Evolutionary conservation across 2,797 vertebrate species (phyloP), one percentile per base, ranked within the genome.

Genomic region (Geotrypetes seraphini): DNA sequence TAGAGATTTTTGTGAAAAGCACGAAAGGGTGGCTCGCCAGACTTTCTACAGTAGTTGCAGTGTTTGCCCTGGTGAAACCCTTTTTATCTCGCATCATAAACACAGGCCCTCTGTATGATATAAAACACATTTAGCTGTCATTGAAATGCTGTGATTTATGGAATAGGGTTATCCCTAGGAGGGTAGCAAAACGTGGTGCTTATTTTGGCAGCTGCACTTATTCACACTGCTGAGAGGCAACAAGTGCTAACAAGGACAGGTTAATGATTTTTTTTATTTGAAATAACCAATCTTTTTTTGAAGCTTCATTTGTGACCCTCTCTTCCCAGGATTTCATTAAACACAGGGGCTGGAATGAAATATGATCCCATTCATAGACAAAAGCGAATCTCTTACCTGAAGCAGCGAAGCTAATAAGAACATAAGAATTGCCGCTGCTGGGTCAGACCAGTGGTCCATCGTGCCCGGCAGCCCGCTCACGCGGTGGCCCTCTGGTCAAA

Each of bases 191-290:
- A 58, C 66, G 60, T 38, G 48, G 39, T 75, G 74, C 69, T 79
- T 79, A 76, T 78, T 76, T 79, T 79, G 76, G 74, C 74, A 78
- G 74, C 73, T 76, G 71, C 48, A 50, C 42, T 56, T 44, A 63
- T 64, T 68, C 73, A 68, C 60, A 66, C 64, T 66, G 57, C 48
- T 50, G 57, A 73, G 53, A 37, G 2, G 54, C 60, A 60, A 53
- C 43, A 51, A 57, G 70, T 40, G 31, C 44, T 73, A 66, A 72
- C 69, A 63, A 78, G 66, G 75, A 75, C 71, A 75, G 68, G 70
- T 66, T 75, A 78, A 75, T 73, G 64, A 73, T 72, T 68, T 20
- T 68, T 20, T 30, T 12, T 8, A 28, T 64, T 60, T 52, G 52
- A 65, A 72, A 66, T 63, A 71, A 72, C 67, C 71, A 36, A 63